These are phyloP conservation scores for Himalopsyche tibetana DNA, from an alignment of 2,888 invertebrate genomes.

Conservation along the genomic window DNA sequence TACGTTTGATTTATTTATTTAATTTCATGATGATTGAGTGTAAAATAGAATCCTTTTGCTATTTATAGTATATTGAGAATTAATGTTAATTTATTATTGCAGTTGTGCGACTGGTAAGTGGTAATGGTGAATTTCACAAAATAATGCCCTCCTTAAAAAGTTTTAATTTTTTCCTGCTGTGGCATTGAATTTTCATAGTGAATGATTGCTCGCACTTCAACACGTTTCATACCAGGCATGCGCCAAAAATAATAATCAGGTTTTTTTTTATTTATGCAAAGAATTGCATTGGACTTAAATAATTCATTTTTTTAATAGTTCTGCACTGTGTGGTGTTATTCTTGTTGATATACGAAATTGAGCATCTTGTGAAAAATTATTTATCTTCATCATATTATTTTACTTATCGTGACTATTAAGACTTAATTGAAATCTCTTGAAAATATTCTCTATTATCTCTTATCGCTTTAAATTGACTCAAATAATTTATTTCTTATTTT, in stretches of 20 bases:
- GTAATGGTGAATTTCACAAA: background rate
- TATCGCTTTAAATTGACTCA: background rate
- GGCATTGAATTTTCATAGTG: background rate
- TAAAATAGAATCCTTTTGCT: background rate
- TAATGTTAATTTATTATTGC: slow-evolving; percentile 7
- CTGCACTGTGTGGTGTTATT: slow-evolving; percentile 26
- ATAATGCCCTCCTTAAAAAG: background rate
- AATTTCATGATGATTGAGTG: background rate
- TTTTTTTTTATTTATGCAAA: too few relatives aligned
- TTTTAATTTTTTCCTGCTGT: background rate
- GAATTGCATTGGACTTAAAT: background rate
- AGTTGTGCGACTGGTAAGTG: background rate
- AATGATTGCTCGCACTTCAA: background rate
- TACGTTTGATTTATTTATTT: background rate
- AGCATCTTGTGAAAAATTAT: background rate
- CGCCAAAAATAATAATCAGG: too few relatives aligned
- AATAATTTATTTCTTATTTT: background rate
- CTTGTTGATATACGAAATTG: background rate
- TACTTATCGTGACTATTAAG: slow-evolving; percentile 4
- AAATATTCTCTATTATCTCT: background rate
- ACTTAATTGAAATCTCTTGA: slow-evolving; percentile 1
- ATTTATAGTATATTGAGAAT: background rate
- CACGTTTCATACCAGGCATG: background rate
- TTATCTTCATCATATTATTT: background rate
- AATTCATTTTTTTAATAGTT: background rate